Conservation (phyloP, 2,113 vertebrate species). For the Anolis carolinensis region DNA sequence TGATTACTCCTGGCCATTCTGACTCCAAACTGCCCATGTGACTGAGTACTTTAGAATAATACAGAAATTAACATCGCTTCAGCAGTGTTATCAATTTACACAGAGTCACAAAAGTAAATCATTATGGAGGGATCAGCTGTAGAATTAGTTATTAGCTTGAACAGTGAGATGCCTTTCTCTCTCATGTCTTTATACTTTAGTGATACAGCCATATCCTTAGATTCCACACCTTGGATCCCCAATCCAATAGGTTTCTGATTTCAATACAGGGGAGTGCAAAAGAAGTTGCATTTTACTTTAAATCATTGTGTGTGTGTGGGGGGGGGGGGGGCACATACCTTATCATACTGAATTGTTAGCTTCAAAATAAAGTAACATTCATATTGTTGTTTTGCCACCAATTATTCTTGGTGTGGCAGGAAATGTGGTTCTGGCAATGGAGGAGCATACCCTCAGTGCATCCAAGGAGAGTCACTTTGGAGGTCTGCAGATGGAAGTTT, state of each 20-base stretch:
- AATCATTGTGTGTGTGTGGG: neutral
- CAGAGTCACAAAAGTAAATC: neutral
- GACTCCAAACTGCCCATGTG: neutral
- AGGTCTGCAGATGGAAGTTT: no score
- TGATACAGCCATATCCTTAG: no score
- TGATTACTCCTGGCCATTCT: neutral
- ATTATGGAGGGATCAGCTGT: neutral
- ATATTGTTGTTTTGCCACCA: neutral
- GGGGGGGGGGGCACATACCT: neutral
- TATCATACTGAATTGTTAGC: neutral
- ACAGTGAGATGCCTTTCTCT: neutral
- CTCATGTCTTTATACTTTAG: neutral
- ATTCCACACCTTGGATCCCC: neutral
- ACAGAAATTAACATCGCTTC: neutral
- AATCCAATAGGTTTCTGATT: neutral
- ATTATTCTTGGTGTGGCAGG: neutral
- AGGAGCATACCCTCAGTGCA: neutral
- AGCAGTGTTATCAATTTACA: neutral
- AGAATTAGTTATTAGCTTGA: neutral
- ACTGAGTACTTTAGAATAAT: neutral
- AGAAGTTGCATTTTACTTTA: neutral
- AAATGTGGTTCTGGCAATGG: no score
- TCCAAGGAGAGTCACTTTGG: no score
- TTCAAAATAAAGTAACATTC: neutral
- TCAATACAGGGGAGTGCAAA: neutral